A percentile compares a stretch with the other conserved stretches of the same genome.
Conservation (phyloP, 53 echinoderm and acorn worm genomes). For the Pentamera pediparva region DNA sequence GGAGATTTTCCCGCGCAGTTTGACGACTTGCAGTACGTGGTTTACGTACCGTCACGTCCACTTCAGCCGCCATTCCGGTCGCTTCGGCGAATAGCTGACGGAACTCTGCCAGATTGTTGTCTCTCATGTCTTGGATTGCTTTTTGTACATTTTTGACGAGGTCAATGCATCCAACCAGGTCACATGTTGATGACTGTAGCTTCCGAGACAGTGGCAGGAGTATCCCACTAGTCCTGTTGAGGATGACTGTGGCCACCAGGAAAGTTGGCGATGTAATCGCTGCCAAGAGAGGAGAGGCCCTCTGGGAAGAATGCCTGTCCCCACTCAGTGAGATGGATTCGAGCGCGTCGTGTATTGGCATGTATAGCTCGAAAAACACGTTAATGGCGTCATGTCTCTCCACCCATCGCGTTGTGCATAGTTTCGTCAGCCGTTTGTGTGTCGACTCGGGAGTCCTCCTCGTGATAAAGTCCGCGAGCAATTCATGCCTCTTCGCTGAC, state of each 20-base stretch:
- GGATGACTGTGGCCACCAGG: neutral
- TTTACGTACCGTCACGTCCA: slow-evolving; percentile 1
- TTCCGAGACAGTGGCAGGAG: slow-evolving; percentile 2
- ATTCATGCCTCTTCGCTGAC: neutral
- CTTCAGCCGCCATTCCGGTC: neutral
- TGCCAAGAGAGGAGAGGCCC: neutral
- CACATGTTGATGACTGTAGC: neutral
- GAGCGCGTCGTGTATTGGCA: neutral
- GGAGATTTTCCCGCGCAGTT: neutral
- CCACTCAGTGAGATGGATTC: neutral
- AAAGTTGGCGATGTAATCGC: neutral
- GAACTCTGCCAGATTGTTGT: neutral
- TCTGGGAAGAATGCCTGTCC: neutral
- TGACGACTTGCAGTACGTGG: neutral
- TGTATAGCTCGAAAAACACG: slow-evolving; percentile 2
- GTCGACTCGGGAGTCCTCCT: neutral
- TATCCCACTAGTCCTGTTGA: neutral
- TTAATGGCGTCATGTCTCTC: neutral
- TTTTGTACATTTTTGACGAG: neutral
- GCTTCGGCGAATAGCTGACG: neutral
- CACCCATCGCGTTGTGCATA: neutral
- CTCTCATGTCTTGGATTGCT: neutral
- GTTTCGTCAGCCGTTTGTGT: neutral
- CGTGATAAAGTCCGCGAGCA: neutral
- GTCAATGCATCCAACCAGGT: neutral